Evolutionary conservation across 2,888 invertebrate species (phyloP).

Genomic region (Tridacna crocea): DNA sequence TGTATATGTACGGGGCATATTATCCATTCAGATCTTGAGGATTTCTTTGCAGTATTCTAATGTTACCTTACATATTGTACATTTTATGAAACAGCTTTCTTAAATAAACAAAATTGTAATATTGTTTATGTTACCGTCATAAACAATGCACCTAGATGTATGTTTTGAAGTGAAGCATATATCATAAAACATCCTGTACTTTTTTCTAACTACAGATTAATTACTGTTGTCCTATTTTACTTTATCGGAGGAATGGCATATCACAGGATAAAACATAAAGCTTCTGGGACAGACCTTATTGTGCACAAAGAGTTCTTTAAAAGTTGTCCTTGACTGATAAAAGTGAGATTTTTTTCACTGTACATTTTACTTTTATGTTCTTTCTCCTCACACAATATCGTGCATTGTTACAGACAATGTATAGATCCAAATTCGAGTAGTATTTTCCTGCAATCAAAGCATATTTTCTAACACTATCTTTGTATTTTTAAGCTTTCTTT

Average conservation of each 20-base stretch:
- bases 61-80: not conserved
- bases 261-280: slow-evolving; percentile 6
- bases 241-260: not conserved
- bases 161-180: too few relatives aligned
- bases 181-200: too few relatives aligned
- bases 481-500: too few relatives aligned
- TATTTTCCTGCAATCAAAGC: too few relatives aligned
- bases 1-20: too few relatives aligned
- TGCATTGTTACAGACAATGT: too few relatives aligned
- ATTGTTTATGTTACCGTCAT: not conserved
- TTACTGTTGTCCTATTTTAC: not conserved
- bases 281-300: slow-evolving; percentile 1
- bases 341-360: not conserved
- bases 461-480: too few relatives aligned
- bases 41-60: too few relatives aligned
- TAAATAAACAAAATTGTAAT: not conserved
- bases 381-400: too few relatives aligned
- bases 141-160: not conserved
- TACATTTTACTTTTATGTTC: too few relatives aligned
- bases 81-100: not conserved
- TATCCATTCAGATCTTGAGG: too few relatives aligned
- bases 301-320: slow-evolving; percentile 4
- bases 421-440: too few relatives aligned
- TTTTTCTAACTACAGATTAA: not conserved
- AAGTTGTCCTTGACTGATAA: not conserved